phyloP scores from a whole-genome alignment of 1,140 invertebrate species.

The Drosophila novamexicana region DNA sequence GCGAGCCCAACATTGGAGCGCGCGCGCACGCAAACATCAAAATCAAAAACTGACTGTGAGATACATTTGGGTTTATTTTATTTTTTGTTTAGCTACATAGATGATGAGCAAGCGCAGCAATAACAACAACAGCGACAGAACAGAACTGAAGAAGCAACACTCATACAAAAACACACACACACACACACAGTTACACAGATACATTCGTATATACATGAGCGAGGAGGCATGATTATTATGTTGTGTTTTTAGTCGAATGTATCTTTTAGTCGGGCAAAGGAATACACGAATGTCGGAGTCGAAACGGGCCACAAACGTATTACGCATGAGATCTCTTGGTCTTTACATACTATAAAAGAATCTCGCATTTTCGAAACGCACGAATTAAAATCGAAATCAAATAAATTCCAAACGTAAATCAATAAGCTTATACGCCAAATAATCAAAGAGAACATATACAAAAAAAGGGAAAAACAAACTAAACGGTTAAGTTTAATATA shows the following conservation, averaged over 20 bases:
- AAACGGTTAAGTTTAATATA: constrained; percentile 31
- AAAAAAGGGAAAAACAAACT: constrained; percentile 23
- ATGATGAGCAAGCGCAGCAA: constrained; percentile 62
- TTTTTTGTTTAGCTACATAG: constrained; percentile 67
- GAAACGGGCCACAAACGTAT: constrained; percentile 55
- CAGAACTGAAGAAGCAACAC: constrained; percentile 59
- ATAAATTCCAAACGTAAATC: constrained; percentile 29
- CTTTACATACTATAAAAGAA: constrained; percentile 42
- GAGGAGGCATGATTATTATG: constrained; percentile 62
- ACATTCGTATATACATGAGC: constrained; percentile 13
- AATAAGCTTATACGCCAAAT: constrained; percentile 38
- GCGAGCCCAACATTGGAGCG: constrained; percentile 41
- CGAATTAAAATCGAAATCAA: constrained; percentile 37
- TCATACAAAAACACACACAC: constrained; percentile 25
- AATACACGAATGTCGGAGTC: constrained; percentile 73
- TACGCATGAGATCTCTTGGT: constrained; percentile 68
- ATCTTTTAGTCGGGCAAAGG: constrained; percentile 79
- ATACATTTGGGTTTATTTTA: constrained; percentile 75
- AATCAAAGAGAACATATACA: constrained; percentile 20
- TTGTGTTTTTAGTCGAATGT: constrained; percentile 79
- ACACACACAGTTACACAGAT: constrained; percentile 19
- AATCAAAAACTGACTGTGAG: constrained; percentile 75
- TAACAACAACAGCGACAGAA: constrained; percentile 39
- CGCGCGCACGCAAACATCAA: constrained; percentile 74
- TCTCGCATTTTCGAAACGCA: constrained; percentile 60